Percentiles rank a stretch among this genome's conserved stretches.
Conservation (phyloP, 92 coral and sea anemone genomes). For the Anthopleura xanthogrammica region DNA sequence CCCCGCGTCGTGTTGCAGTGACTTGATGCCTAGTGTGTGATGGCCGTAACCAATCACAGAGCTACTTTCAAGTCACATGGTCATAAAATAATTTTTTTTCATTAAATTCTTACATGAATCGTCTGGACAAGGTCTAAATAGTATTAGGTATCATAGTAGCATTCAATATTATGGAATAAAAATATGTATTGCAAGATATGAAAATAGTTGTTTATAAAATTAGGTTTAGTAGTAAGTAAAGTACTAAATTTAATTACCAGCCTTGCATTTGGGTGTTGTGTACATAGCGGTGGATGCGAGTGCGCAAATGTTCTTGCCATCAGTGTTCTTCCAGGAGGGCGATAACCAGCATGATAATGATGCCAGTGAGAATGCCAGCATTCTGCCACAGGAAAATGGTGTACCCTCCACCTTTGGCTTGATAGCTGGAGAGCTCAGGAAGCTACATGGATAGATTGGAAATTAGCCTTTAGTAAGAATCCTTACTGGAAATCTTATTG, state of each 20-base stretch:
- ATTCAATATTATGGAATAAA: too few relatives aligned
- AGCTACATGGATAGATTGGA: constrained; percentile 39
- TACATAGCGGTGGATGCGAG: not conserved
- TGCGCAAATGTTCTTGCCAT: not conserved
- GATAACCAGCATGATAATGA: constrained; percentile 74
- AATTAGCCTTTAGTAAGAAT: not conserved
- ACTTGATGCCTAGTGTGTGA: too few relatives aligned
- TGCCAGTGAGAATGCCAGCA: constrained; percentile 80
- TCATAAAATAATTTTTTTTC: too few relatives aligned
- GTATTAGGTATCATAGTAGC: too few relatives aligned
- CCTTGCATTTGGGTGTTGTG: not conserved
- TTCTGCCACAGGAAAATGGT: constrained; percentile 74
- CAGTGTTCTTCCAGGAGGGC: constrained; percentile 66
- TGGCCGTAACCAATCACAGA: too few relatives aligned
- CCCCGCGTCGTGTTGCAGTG: too few relatives aligned
- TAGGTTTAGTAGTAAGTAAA: not conserved
- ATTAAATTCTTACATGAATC: too few relatives aligned
- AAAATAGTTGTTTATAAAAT: not conserved
- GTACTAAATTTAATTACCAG: not conserved
- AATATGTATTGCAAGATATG: too few relatives aligned
- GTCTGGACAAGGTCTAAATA: too few relatives aligned
- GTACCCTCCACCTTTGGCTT: constrained; percentile 56
- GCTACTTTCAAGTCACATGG: too few relatives aligned
- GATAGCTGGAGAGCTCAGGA: constrained; percentile 75
- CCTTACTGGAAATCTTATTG: not conserved